These are phyloP conservation scores for Drosophila emarginata DNA, from an alignment of 2,888 invertebrate species.

Conservation along the genomic window DNA sequence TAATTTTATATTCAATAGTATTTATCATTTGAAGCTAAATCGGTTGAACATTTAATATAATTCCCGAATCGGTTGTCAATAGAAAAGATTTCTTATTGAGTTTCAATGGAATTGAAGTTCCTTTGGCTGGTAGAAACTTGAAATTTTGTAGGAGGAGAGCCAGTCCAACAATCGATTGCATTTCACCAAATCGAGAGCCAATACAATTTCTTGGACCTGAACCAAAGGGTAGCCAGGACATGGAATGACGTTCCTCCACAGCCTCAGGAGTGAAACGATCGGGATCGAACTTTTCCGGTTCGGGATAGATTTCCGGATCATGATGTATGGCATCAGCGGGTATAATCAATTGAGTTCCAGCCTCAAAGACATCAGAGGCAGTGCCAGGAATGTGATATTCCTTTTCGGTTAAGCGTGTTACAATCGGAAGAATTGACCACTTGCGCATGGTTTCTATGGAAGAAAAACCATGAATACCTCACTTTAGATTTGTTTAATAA, in stretches of 20 bases:
- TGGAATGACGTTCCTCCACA: constrained; percentile 64
- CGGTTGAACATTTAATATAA: constrained; percentile 68
- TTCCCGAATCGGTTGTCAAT: constrained; percentile 66
- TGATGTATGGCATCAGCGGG: constrained; percentile 83
- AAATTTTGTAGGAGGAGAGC: constrained; percentile 70
- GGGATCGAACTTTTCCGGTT: constrained; percentile 83
- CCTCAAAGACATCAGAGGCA: constrained; percentile 82
- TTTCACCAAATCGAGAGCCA: constrained; percentile 79
- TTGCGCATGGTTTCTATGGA: constrained; percentile 82
- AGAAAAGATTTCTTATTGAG: constrained; percentile 59
- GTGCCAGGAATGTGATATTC: constrained; percentile 78
- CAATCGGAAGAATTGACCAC: constrained; percentile 81
- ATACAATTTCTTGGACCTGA: constrained; percentile 81
- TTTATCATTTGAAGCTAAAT: not conserved
- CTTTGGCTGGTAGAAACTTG: constrained; percentile 56
- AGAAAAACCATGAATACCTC: not conserved
- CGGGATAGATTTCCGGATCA: constrained; percentile 82
- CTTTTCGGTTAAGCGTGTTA: constrained; percentile 77
- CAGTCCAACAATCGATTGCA: constrained; percentile 77
- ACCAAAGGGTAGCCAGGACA: constrained; percentile 78
- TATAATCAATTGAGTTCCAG: constrained; percentile 84
- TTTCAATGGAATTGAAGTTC: constrained; percentile 70
- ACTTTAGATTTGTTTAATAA: not conserved
- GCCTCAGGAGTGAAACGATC: constrained; percentile 81
- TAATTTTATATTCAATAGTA: not conserved